Percentiles rank a stretch among this genome's conserved stretches.
These are phyloP conservation scores for Lonchura striata DNA, from an alignment of 2,113 vertebrate species.

Conservation along the genomic window DNA sequence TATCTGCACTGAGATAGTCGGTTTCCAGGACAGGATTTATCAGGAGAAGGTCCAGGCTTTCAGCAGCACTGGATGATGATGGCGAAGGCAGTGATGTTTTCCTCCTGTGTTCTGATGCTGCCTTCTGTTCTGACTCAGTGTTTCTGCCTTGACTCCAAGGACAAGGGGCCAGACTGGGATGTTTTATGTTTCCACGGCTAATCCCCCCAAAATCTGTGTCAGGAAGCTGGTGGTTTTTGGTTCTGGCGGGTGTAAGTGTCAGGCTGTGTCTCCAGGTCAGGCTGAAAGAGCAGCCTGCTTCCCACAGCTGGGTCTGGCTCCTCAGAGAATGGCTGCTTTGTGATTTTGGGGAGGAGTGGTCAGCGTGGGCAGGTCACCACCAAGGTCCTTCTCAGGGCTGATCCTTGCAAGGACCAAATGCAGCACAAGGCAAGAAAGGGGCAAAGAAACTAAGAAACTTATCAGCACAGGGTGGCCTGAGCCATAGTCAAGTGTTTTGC, in stretches of 20 bases:
- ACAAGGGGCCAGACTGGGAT: neutral
- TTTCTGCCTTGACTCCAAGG: neutral
- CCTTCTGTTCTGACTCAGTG: neutral
- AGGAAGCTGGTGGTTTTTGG: neutral
- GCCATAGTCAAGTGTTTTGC: slow-evolving; percentile 62
- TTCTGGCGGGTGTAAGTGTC: neutral
- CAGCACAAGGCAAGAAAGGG: neutral
- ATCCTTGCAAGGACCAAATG: neutral
- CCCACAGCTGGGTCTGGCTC: neutral
- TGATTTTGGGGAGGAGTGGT: neutral
- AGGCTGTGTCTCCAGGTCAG: neutral
- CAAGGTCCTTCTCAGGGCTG: neutral
- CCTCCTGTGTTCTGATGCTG: neutral
- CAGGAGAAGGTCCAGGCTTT: slow-evolving; percentile 29
- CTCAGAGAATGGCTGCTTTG: neutral
- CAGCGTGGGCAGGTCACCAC: neutral
- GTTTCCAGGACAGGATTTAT: slow-evolving; percentile 39
- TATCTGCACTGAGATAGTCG: slow-evolving; percentile 16
- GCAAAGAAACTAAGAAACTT: slow-evolving; percentile 31
- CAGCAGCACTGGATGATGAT: slow-evolving; percentile 37
- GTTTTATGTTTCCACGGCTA: neutral
- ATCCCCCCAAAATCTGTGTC: neutral
- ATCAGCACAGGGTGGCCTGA: slow-evolving; percentile 52
- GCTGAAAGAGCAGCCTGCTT: neutral
- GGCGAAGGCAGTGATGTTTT: neutral